A percentile compares a stretch with the other conserved stretches of the same genome.
These are phyloP conservation scores for Drosophila kambysellisi DNA, from an alignment of 2,888 invertebrate species.

Conservation along the genomic window DNA sequence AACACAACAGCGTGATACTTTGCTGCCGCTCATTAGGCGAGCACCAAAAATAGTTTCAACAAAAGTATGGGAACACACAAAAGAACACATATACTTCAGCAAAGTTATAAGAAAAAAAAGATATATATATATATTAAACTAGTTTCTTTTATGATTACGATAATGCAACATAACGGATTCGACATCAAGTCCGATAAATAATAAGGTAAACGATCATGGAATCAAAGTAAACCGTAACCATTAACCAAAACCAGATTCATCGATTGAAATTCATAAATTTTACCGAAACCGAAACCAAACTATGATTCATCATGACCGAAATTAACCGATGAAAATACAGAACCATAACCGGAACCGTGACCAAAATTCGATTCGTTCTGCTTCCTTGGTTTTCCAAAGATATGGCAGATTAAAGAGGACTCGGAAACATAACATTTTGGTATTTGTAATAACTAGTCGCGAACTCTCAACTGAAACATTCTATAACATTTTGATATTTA, in stretches of 20 bases:
- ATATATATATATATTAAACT: neutral
- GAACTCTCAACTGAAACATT: neutral
- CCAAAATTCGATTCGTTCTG: neutral
- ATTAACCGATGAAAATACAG: neutral
- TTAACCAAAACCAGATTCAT: neutral
- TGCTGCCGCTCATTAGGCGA: slow-evolving; percentile 49
- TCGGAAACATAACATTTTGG: neutral
- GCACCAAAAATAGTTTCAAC: slow-evolving; percentile 20
- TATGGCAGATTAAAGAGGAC: neutral
- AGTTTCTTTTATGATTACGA: neutral
- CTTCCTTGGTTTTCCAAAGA: neutral
- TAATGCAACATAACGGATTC: neutral
- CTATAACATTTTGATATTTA: neutral
- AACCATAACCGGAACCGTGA: neutral
- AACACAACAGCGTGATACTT: slow-evolving; percentile 40
- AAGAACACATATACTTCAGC: slow-evolving; percentile 4
- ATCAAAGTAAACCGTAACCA: neutral
- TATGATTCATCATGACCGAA: neutral
- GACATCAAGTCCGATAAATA: neutral
- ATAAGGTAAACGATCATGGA: neutral
- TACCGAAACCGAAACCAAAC: neutral
- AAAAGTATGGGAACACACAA: slow-evolving; percentile 34
- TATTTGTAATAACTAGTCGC: neutral
- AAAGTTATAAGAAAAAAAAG: neutral
- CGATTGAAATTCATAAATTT: neutral